Evolutionary conservation across 2,888 invertebrate species (phyloP), one percentile per base, ranked within the genome.

Genomic region (Synergus japonicus): DNA sequence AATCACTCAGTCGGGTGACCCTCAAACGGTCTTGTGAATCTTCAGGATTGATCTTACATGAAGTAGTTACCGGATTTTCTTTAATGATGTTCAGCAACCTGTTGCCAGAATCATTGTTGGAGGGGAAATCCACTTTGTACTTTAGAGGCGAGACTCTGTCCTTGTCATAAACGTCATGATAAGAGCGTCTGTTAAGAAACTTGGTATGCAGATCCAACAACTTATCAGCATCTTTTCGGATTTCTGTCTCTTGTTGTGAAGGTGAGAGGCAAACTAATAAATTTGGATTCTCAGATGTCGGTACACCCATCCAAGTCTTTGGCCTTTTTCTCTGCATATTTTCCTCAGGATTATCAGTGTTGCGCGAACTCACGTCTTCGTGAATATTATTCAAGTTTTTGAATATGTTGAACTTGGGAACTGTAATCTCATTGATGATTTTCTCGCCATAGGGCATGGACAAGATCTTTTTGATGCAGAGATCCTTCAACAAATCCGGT

Each of bases 181-280:
- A 94, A 29, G 94, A 94, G 83, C 94, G 93, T 64, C 95, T 93
- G 85, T 95, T 95, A n/a, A 95, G 90, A 90, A 94, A 95, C 88
- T 96, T 96, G 84, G 93, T 94, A 87, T 96, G 96, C 85, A 95
- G 94, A 87, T 96, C 95, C 4, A 95, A 92, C 67, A 96, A 93
- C 84, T 94, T 94, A 86, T 94, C 95, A 1, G 94, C 94, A 84
- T 94, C 94, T 73, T 93, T 93, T 69, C 93, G 91, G n/a, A 93
- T 89, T 69, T 93, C 92, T 64, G 93, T 93, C 29, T 93, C 93
- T 87, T 94, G 94, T 89, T 96, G 96, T 7, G 95, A 95, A 0
- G 96, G 96, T 0, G 96, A 96, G 13, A 96, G 93, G 87, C 95
- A 96, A 9, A 96, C 93, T 79, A 96, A 92, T 0, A 95, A 88